Evolutionary conservation across 2,113 vertebrate genomes (phyloP), one percentile per base, ranked within the genome.

Genomic region (Bettongia penicillata): DNA sequence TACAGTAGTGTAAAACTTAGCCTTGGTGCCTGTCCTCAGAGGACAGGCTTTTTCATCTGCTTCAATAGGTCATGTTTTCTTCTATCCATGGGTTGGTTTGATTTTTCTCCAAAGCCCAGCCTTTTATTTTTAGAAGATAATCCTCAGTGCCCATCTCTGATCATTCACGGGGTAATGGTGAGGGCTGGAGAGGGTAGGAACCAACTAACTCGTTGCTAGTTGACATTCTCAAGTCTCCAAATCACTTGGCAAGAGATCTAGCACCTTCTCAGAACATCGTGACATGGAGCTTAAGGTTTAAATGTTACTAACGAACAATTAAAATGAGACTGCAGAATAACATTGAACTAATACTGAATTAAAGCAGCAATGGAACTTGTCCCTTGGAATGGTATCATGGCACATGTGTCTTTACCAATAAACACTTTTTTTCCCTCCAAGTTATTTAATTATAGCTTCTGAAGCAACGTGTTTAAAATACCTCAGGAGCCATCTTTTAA

Each of bases 381-480:
- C 97, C 97, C 95, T 84, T 94, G 93, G 11, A 97, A 95, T 95
- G 96, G 91, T 96, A 97, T 97, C 98, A 97, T 57, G 95, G 90
- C 16, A 53, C 92, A 94, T 96, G 96, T 94, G 5, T 96, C 95
- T 92, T 97, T 90, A 61, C 68, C 95, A 90, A 52, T 97, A 98
- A 97, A 96, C 95, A 97, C n/a, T 95, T 55, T 93, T 98, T 97
- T 68, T 68, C 14, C 31, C n/a, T 77, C 95, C 61, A 97, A 96
- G 90, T 97, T 98, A 97, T 98, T 90, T 98, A 98, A 98, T 98
- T 97, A 97, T 53, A 97, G 92, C 93, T 96, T 97, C 95, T 84
- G 90, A 96, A 96, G 96, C 55, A 95, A 77, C 95, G 91, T 97
- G 55, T 98, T 96, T 96, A 97, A 97, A 97, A 96, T 97, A 97